Conservation (phyloP, 2,113 vertebrate genomes). For the Falco punctatus region DNA sequence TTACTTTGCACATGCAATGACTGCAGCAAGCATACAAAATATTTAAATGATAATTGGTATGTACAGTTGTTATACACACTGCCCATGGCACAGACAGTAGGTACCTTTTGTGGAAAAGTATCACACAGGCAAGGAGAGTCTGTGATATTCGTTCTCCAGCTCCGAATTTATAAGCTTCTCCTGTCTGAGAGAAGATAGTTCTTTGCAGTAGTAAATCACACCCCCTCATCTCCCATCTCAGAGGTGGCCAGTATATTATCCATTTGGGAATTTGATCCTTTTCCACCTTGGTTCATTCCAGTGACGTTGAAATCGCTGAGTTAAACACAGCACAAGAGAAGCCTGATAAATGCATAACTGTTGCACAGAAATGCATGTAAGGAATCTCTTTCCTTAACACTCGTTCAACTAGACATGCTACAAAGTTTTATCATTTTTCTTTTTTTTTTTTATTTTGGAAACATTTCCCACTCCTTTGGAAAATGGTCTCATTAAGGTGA, state of each 20-base stretch:
- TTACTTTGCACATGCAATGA: neutral
- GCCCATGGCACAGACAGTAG: neutral
- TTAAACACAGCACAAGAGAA: neutral
- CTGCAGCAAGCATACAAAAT: neutral
- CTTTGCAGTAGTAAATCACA: neutral
- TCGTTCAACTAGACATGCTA: neutral
- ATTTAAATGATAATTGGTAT: neutral
- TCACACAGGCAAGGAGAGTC: neutral
- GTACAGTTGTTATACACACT: neutral
- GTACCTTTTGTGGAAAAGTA: neutral
- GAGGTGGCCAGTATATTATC: neutral
- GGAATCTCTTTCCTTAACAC: neutral
- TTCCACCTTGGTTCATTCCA: neutral
- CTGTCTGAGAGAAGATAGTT: neutral
- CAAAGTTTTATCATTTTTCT: neutral
- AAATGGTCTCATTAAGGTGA: conserved; percentile 28
- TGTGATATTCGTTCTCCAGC: neutral
- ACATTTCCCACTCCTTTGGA: neutral
- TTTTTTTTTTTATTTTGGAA: neutral
- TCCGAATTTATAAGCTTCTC: neutral
- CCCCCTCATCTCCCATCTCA: neutral
- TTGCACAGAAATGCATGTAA: neutral
- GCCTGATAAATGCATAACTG: neutral
- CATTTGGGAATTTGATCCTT: neutral
- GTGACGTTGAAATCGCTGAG: neutral